phyloP scores from a whole-genome alignment of 2,888 invertebrate species.

The Cryptops parisi region DNA sequence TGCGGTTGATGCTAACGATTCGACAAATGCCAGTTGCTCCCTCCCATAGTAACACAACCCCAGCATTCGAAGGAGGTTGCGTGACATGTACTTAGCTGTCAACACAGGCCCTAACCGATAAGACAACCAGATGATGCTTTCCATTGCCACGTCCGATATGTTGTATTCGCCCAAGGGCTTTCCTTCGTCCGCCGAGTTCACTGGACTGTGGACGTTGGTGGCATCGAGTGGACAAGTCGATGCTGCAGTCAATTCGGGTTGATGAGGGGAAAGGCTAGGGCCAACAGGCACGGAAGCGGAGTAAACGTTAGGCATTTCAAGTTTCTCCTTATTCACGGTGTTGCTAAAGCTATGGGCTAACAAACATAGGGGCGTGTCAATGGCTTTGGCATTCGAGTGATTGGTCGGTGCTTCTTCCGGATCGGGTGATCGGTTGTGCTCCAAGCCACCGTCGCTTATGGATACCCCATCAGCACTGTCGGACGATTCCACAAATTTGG shows the following conservation, averaged over 20 bases:
- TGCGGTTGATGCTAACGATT: background rate
- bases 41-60: slow-evolving; percentile 82
- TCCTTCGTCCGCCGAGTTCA: background rate
- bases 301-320: background rate
- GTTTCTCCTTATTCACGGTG: background rate
- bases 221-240: background rate
- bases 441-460: slow-evolving; percentile 4
- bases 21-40: slow-evolving; percentile 33
- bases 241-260: background rate
- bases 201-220: background rate
- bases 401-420: slow-evolving; percentile 1
- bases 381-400: background rate
- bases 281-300: slow-evolving; percentile 14
- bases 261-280: slow-evolving; percentile 14
- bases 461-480: slow-evolving; percentile 15
- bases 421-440: slow-evolving; percentile 5
- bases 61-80: slow-evolving; percentile 84
- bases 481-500: slow-evolving; percentile 12
- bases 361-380: no score
- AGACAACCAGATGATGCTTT: slow-evolving; percentile 79
- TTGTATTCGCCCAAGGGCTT: slow-evolving; percentile 14
- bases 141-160: slow-evolving; percentile 62
- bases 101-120: slow-evolving; percentile 87
- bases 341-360: background rate
- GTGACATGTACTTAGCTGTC: slow-evolving; percentile 75